A percentile compares a stretch with the other conserved stretches of the same genome.
These are phyloP conservation scores for Bombylius discolor DNA, from an alignment of 2,888 invertebrate species.

Conservation along the genomic window DNA sequence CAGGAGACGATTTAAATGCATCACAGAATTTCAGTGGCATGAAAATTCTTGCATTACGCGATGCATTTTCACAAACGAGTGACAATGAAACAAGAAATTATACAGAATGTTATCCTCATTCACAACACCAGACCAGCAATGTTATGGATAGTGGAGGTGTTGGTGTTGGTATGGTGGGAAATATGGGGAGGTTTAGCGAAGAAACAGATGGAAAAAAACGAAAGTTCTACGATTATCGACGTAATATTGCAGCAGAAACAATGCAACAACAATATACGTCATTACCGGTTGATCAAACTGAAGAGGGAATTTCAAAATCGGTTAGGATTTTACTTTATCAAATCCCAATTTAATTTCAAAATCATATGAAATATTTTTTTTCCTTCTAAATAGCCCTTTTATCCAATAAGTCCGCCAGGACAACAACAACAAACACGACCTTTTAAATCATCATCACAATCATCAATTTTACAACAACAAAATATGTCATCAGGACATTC, in stretches of 20 bases:
- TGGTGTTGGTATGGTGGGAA: background rate
- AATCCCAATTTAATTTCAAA: background rate
- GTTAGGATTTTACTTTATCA: conserved; percentile 17
- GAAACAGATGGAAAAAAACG: conserved; percentile 18
- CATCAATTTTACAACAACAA: conserved; percentile 17
- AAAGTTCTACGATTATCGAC: conserved; percentile 25
- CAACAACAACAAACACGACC: conserved; percentile 16
- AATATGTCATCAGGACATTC: conserved; percentile 13
- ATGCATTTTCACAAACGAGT: conserved; percentile 35
- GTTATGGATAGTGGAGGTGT: no score
- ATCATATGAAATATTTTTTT: background rate
- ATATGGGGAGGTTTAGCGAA: conserved; percentile 20
- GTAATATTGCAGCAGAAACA: conserved; percentile 9
- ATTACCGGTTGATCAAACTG: conserved; percentile 19
- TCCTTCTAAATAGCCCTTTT: conserved; percentile 16
- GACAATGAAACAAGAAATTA: conserved; percentile 24
- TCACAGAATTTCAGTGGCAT: conserved; percentile 19
- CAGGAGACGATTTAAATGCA: conserved; percentile 11
- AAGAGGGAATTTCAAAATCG: conserved; percentile 34
- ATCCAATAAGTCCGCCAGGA: conserved; percentile 15
- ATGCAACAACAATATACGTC: conserved; percentile 18
- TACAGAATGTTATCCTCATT: background rate
- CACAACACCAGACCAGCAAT: background rate
- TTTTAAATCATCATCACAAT: conserved; percentile 29
- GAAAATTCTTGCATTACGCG: conserved; percentile 26